These are phyloP conservation scores for Luehdorfia chinensis DNA, from an alignment of 1,140 invertebrate species.

Conservation along the genomic window DNA sequence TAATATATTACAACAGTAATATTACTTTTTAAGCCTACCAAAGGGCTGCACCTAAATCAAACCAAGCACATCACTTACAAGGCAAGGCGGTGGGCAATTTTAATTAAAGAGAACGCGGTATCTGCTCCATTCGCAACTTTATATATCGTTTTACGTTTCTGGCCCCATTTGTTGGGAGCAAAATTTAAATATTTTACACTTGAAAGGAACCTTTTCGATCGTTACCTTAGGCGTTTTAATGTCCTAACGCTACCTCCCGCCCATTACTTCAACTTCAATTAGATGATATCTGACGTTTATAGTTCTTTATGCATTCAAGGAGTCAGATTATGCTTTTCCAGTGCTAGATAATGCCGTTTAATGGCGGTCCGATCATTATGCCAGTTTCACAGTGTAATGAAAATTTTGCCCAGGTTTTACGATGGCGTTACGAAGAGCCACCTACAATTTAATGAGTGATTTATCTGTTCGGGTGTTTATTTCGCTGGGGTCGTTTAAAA, in stretches of 20 bases:
- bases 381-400: conserved; percentile 55
- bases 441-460: conserved; percentile 15
- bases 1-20: conserved; percentile 10
- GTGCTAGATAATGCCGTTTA: conserved; percentile 65
- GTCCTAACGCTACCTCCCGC: conserved; percentile 32
- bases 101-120: conserved; percentile 44
- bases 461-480: conserved; percentile 16
- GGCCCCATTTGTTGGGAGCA: conserved; percentile 50
- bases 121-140: conserved; percentile 20
- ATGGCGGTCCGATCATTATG: conserved; percentile 64
- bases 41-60: conserved; percentile 23
- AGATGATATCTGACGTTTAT: conserved; percentile 75
- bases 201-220: conserved; percentile 53
- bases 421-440: conserved; percentile 20
- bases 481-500: conserved; percentile 3
- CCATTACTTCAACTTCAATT: conserved; percentile 69
- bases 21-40: conserved; percentile 14
- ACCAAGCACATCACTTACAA: conserved; percentile 27
- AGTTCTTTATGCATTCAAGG: conserved; percentile 73
- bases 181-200: conserved; percentile 70
- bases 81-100: conserved; percentile 29
- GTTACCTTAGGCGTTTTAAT: conserved; percentile 68
- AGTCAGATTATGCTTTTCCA: conserved; percentile 62
- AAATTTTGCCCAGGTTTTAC: conserved; percentile 59
- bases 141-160: conserved; percentile 35